phyloP scores from a whole-genome alignment of 2,888 invertebrate genomes.

The Dicyrtomina minuta region DNA sequence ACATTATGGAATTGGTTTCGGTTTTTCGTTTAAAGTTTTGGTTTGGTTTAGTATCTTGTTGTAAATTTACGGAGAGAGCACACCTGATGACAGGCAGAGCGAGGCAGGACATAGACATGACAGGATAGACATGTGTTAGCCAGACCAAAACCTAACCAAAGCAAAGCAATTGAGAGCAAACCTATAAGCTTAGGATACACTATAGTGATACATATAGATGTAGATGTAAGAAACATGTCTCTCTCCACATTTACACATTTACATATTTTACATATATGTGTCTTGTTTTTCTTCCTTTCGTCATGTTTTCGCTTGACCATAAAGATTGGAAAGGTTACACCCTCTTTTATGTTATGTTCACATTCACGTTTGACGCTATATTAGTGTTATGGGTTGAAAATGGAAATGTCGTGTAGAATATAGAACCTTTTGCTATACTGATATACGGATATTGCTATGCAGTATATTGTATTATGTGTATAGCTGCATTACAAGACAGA shows the following conservation, averaged over 20 bases:
- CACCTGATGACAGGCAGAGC: slow-evolving; percentile 26
- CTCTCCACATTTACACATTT: too few relatives aligned
- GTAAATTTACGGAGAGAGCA: slow-evolving; percentile 12
- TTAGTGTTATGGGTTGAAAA: too few relatives aligned
- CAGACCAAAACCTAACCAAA: slow-evolving; percentile 6
- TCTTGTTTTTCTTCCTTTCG: background rate
- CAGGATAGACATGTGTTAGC: slow-evolving; percentile 24
- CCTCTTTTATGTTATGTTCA: slow-evolving; percentile 21
- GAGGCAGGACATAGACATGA: too few relatives aligned
- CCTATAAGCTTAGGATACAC: background rate
- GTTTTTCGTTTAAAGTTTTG: too few relatives aligned
- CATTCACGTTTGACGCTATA: too few relatives aligned
- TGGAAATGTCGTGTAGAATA: too few relatives aligned
- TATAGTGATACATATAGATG: background rate
- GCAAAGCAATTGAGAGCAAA: background rate
- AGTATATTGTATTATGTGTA: too few relatives aligned
- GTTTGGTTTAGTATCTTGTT: background rate
- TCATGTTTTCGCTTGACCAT: slow-evolving; percentile 4
- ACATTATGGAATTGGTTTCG: background rate
- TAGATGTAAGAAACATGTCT: too few relatives aligned
- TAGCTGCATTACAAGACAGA: background rate
- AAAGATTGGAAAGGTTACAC: slow-evolving; percentile 15
- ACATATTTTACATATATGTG: too few relatives aligned
- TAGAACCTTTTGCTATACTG: too few relatives aligned
- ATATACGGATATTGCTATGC: too few relatives aligned